Base-by-base conservation (phyloP, 37 sponge, comb jelly and placozoan species). In the Eunapius fragilis region DNA sequence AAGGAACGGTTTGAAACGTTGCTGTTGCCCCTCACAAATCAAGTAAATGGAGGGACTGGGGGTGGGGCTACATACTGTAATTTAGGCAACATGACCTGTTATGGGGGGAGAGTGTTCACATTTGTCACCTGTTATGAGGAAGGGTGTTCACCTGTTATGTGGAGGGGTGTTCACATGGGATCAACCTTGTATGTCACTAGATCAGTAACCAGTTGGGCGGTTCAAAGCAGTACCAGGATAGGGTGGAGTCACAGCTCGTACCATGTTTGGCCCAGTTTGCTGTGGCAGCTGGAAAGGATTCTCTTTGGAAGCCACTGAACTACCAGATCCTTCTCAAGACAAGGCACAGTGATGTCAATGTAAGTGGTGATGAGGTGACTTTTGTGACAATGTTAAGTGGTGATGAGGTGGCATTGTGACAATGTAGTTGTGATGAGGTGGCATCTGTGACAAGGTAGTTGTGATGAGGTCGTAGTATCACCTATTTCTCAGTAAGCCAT, bases 181-280 rank as follows among this genome's bases (percentile, higher is more conserved):
- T 12, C 13, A n/a, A 13, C 11, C 11, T 72, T 72, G 6, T 4
- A 76, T 36, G 23, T 32, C 70, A 67, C 22, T 26, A 90, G 90
- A 67, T 90, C 4, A 82, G 76, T 76, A 90, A 90, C 74, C 28
- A 25, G 17, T 2, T 80, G 48, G 90, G 90, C 4, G 86, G 90
- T 31, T 13, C 28, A 17, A 37, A 79, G 28, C 30, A 25, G 4
- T 86, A 81, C 38, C 67, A 25, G 2, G 25, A 35, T 14, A 37
- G 88, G 25, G 82, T 92, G 78, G 80, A 82, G 47, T 48, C 67
- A 25, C 81, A 90, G 37, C 84, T 99, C 45, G 77, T 70, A 0
- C 93, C 97, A 13, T 97, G 98, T 69, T 47, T 99, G 34, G 86
- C 91, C 37, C 89, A 97, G 84, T 92, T 99, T 25, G 96, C 96